Conservation (phyloP, 92 coral and sea anemone species). For the Bergia sp. region DNA sequence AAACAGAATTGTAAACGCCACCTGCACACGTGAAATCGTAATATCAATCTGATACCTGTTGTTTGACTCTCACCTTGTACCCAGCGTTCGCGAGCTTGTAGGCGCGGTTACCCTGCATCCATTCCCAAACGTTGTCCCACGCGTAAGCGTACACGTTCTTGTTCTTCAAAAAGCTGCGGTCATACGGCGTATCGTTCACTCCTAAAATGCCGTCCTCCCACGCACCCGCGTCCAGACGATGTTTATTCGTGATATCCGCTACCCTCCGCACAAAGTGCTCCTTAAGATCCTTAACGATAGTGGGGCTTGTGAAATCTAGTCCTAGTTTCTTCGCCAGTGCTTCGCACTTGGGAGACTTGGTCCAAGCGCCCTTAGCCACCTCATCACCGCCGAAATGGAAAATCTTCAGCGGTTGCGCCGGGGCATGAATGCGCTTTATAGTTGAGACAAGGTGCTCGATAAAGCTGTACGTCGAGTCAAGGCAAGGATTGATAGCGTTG, state of each 20-base stretch:
- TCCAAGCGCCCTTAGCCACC: conserved; percentile 97
- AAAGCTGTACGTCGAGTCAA: conserved; percentile 91
- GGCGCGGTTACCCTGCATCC: conserved; percentile 91
- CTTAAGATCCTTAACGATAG: conserved; percentile 86
- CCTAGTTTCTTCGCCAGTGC: conserved; percentile 75
- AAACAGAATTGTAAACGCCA: neutral
- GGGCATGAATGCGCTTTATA: conserved; percentile 75
- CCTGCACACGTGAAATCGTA: neutral
- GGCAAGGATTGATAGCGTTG: conserved; percentile 96
- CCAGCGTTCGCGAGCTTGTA: conserved; percentile 87
- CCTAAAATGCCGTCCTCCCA: conserved; percentile 98
- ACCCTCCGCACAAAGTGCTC: conserved; percentile 88
- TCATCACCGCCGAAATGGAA: conserved; percentile 98
- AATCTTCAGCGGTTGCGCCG: conserved; percentile 75
- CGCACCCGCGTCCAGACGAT: conserved; percentile 83
- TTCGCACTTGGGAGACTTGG: conserved; percentile 92
- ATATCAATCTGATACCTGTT: no score
- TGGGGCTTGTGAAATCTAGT: conserved; percentile 80
- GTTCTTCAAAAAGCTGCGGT: conserved; percentile 72
- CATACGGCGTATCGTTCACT: conserved; percentile 81
- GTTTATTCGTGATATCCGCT: conserved; percentile 77
- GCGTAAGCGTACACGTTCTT: conserved; percentile 89
- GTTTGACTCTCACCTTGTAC: conserved; percentile 59
- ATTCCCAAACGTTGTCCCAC: conserved; percentile 99
- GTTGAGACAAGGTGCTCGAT: conserved; percentile 79